Conservation (phyloP, 1,140 invertebrate genomes). For the Drosophila triauraria region DNA sequence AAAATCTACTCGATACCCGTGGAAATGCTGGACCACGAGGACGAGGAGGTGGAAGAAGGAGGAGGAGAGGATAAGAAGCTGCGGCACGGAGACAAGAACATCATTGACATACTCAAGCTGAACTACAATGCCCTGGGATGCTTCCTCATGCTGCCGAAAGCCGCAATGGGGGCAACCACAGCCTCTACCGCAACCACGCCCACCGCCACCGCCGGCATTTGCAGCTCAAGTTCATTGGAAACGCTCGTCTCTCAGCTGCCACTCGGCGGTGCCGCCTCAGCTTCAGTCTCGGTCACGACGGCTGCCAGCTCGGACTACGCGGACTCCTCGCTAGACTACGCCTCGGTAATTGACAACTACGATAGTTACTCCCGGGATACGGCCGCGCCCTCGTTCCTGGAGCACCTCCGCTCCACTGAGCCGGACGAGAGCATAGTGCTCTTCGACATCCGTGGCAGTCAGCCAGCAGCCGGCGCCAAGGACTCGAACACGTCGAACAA, state of each 20-base stretch:
- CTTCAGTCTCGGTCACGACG: slow-evolving; percentile 61
- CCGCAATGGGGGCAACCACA: slow-evolving; percentile 50
- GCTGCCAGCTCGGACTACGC: slow-evolving; percentile 60
- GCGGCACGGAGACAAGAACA: slow-evolving; percentile 75
- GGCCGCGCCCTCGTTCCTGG: slow-evolving; percentile 54
- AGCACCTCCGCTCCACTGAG: slow-evolving; percentile 51
- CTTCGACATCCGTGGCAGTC: slow-evolving; percentile 72
- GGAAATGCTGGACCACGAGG: slow-evolving; percentile 62
- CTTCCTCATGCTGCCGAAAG: slow-evolving; percentile 77
- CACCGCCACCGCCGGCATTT: slow-evolving; percentile 28
- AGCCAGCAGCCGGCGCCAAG: background rate
- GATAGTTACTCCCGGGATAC: slow-evolving; percentile 44
- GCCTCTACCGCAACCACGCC: slow-evolving; percentile 34
- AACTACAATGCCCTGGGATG: slow-evolving; percentile 79
- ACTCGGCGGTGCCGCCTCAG: slow-evolving; percentile 24
- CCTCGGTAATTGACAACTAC: slow-evolving; percentile 57
- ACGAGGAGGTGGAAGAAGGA: slow-evolving; percentile 25
- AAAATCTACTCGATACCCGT: slow-evolving; percentile 80
- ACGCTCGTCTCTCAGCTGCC: slow-evolving; percentile 56
- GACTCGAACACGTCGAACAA: slow-evolving; percentile 3
- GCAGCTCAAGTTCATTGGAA: slow-evolving; percentile 78
- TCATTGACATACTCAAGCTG: slow-evolving; percentile 75
- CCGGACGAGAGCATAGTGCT: slow-evolving; percentile 76
- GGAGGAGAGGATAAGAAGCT: slow-evolving; percentile 47
- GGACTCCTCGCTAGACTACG: slow-evolving; percentile 64